Evolutionary conservation across 2,113 vertebrate species (phyloP).

Genomic region (Gambusia holbrooki): DNA sequence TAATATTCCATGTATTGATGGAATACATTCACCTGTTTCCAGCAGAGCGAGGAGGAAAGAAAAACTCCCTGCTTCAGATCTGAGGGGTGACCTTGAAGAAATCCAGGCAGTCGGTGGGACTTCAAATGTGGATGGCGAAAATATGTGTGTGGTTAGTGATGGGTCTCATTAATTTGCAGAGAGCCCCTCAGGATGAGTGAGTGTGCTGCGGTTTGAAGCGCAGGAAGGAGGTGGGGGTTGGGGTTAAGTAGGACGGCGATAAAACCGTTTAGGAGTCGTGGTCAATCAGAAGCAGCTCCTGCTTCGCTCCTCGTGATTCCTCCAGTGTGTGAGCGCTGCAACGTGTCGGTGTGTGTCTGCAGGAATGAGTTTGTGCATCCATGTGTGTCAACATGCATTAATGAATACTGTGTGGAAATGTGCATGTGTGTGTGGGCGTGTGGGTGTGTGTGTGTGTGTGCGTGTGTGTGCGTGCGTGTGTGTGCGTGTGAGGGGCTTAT

Average conservation of each 20-base stretch:
- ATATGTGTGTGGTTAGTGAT: conserved; percentile 27
- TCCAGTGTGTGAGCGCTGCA: neutral
- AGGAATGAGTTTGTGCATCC: conserved; percentile 16
- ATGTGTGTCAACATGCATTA: conserved; percentile 6
- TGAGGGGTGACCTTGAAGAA: conserved; percentile 46
- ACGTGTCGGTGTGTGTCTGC: neutral
- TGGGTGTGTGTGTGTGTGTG: neutral
- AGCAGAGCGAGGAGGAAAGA: conserved; percentile 20
- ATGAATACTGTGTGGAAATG: conserved; percentile 7
- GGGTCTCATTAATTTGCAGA: conserved; percentile 55
- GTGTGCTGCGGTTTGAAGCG: conserved; percentile 25
- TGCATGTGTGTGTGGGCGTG: neutral
- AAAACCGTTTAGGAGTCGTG: conserved; percentile 55
- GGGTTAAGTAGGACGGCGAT: conserved; percentile 45
- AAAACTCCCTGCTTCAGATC: conserved; percentile 1
- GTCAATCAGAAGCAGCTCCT: conserved; percentile 61
- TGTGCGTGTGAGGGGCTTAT: conserved; percentile 1
- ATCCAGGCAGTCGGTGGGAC: conserved; percentile 40
- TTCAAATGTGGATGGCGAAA: conserved; percentile 28
- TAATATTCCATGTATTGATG: conserved; percentile 41
- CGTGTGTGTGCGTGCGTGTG: conserved; percentile 2
- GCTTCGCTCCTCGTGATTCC: conserved; percentile 36
- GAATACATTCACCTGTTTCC: conserved; percentile 26
- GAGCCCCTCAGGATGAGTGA: conserved; percentile 13
- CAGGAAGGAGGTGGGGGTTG: conserved; percentile 10